phyloP scores from a whole-genome alignment of 2,797 vertebrate species.

The Decapterus maruadsi region DNA sequence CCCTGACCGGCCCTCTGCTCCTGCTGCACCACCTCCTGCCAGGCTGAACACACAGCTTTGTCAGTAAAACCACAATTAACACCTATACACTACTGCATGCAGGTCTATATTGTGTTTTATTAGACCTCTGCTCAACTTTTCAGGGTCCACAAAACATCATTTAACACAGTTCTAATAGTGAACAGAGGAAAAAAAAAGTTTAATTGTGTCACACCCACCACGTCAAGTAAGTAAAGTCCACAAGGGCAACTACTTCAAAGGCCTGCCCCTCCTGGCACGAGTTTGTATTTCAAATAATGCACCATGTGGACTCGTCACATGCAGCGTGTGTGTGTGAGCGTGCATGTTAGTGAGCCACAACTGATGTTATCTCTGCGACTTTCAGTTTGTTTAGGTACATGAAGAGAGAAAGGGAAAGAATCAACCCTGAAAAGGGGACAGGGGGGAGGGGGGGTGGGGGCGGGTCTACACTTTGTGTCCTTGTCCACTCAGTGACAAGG shows the following conservation, averaged over 20 bases:
- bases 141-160: neutral
- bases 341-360: neutral
- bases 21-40: constrained; percentile 92
- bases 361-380: constrained; percentile 8
- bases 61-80: neutral
- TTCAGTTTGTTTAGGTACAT: neutral
- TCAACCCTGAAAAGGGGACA: constrained; percentile 14
- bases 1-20: constrained; percentile 68
- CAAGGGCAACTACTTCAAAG: constrained; percentile 36
- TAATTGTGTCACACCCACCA: constrained; percentile 25
- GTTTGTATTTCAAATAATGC: constrained; percentile 52
- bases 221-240: constrained; percentile 41
- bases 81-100: neutral
- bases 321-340: neutral
- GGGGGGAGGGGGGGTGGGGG: neutral
- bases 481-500: constrained; percentile 68
- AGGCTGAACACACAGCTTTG: constrained; percentile 83
- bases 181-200: no score
- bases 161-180: neutral
- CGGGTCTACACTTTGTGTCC: constrained; percentile 41
- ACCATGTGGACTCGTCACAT: constrained; percentile 6
- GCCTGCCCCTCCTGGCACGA: constrained; percentile 6
- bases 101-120: neutral
- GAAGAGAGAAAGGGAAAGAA: neutral
- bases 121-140: no score